Base-by-base conservation (phyloP, 2,888 invertebrate species). In the Apoderus coryli region DNA sequence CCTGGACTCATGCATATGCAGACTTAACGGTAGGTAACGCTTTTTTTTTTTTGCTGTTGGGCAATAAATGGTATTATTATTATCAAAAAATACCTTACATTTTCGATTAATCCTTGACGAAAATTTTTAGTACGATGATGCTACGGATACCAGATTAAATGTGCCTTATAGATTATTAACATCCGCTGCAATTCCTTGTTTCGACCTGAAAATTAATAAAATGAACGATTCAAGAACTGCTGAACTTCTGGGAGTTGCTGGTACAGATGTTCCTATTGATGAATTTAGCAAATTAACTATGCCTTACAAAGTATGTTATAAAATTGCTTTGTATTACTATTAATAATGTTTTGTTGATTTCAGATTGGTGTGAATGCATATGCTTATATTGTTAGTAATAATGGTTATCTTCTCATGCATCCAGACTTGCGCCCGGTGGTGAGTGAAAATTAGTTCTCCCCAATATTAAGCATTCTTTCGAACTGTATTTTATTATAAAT, bases 361-460 rank as follows among this genome's bases (percentile, higher is more conserved):
- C 12, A 90, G 82, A 73, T 95, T 31, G 96, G 96, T 14, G 90
- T 90, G 1, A 92, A 90, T 56, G 93, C 88, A 1, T 96, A 95
- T 60, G 82, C 90, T 2, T 95, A 96, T 59, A 82, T 93, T 44
- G 80, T 95, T 11, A 95, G 90, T 46, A 93, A 93, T 56, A 95
- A 96, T 57, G 96, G 96, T 2, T 93, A 92, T 56, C 68, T 96
- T 23, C 64, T 98, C 32, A 72, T 89, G 44, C 96, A 98, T 68
- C 96, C 96, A 0, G 81, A 93, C 50, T 69, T 92, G 38, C 68
- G 86, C 41, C 90, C 93, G 9, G 74, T 80, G 49, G 86, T 88
- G 60, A 73, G 75, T 60, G 12, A 25, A 10, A 9, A 16, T 27
- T 24, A 10, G 4, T 24, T 5, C 3, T 11, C 11, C n/a, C 10